phyloP scores from a whole-genome alignment of 2,113 vertebrate genomes.

The Brachyhypopomus occidentalis region DNA sequence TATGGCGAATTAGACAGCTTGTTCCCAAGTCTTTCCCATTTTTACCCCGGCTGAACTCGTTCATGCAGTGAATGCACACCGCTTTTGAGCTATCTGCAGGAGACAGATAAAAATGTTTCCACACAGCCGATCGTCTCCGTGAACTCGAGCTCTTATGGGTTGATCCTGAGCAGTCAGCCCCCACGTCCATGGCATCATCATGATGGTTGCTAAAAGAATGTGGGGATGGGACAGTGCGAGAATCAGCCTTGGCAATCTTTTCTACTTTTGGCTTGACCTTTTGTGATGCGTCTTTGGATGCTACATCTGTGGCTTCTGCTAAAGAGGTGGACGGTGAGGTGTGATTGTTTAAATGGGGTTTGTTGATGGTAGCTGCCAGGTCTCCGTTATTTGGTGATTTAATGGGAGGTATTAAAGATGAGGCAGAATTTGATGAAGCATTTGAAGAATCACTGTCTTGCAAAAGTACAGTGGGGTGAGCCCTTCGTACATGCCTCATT shows the following conservation, averaged over 20 bases:
- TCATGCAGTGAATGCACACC: conserved; percentile 97
- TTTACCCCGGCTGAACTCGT: conserved; percentile 95
- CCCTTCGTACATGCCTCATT: conserved; percentile 94
- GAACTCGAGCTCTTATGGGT: conserved; percentile 86
- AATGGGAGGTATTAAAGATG: conserved; percentile 77
- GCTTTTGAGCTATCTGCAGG: conserved; percentile 94
- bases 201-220: conserved; percentile 72
- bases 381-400: conserved; percentile 80
- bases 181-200: conserved; percentile 78
- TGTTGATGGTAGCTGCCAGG: conserved; percentile 59
- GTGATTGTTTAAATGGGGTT: conserved; percentile 69
- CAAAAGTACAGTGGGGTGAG: conserved; percentile 88
- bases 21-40: conserved; percentile 96
- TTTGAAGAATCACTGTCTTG: conserved; percentile 78
- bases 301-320: conserved; percentile 75
- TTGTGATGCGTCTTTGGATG: conserved; percentile 82
- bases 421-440: conserved; percentile 66
- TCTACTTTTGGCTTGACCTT: conserved; percentile 80
- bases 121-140: conserved; percentile 90
- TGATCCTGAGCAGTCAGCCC: conserved; percentile 74
- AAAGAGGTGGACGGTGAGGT: conserved; percentile 82
- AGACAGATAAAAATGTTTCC: conserved; percentile 97
- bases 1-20: conserved; percentile 94
- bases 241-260: conserved; percentile 72
- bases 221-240: conserved; percentile 68